Conservation (phyloP, 2,888 invertebrate genomes). For the Oscheius myriophilus region DNA sequence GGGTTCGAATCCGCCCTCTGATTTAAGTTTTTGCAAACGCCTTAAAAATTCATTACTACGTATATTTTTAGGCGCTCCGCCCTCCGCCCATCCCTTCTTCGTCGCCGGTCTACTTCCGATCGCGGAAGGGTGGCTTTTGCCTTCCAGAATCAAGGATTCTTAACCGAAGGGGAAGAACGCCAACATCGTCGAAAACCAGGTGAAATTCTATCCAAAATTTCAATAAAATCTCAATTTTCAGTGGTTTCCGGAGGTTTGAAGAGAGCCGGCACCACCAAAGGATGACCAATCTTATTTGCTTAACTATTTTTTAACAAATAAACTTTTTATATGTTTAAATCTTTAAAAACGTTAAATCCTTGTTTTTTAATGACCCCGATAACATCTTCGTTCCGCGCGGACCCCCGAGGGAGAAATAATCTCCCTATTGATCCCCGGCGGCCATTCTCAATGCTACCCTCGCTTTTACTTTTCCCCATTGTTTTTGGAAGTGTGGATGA, state of each 20-base stretch:
- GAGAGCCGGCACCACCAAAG: constrained; percentile 21
- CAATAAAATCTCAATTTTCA: not conserved
- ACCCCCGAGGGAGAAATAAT: constrained; percentile 26
- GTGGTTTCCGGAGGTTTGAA: constrained; percentile 6
- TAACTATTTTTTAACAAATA: constrained; percentile 16
- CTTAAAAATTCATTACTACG: too few species aligned
- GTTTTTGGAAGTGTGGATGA: constrained; percentile 49
- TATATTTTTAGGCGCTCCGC: not conserved
- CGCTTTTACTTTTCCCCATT: constrained; percentile 8
- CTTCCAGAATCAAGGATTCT: constrained; percentile 21
- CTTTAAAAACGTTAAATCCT: too few species aligned
- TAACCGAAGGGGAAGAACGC: constrained; percentile 9
- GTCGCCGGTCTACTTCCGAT: constrained; percentile 27
- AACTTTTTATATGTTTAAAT: not conserved
- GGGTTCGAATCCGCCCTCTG: too few species aligned
- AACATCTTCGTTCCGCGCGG: not conserved
- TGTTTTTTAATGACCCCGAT: too few species aligned
- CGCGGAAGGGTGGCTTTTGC: constrained; percentile 10
- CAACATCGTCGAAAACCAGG: constrained; percentile 12
- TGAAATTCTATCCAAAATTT: not conserved
- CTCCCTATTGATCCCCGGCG: constrained; percentile 27
- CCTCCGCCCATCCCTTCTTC: constrained; percentile 22
- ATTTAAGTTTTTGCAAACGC: too few species aligned
- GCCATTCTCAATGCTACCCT: constrained; percentile 15
- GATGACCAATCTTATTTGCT: not conserved